A percentile compares a stretch with the other conserved stretches of the same genome.
Conservation (phyloP, 2,113 vertebrate genomes). For the Steatornis caripensis region DNA sequence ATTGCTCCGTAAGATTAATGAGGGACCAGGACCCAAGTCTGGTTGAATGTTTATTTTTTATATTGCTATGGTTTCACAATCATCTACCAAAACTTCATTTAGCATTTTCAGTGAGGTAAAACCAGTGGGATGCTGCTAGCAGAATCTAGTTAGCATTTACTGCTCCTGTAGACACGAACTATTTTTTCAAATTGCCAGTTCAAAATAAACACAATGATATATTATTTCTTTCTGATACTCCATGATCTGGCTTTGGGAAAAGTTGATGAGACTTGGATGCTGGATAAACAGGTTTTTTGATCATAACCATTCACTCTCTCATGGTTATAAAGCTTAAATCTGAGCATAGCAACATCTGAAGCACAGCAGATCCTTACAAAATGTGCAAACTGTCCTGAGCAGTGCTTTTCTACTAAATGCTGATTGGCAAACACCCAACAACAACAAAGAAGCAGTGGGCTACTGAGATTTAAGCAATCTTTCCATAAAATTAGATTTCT, state of each 20-base stretch:
- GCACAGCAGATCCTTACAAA: neutral
- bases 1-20: neutral
- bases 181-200: neutral
- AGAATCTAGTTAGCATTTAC: neutral
- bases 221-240: neutral
- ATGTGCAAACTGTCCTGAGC: neutral
- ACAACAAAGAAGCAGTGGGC: neutral
- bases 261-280: neutral
- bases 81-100: neutral
- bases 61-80: neutral
- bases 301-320: neutral
- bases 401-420: neutral
- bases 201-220: neutral
- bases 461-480: neutral
- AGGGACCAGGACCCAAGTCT: neutral
- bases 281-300: neutral
- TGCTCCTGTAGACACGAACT: neutral
- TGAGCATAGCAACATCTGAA: neutral
- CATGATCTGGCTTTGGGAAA: neutral
- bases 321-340: neutral
- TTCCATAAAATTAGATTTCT: neutral
- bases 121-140: neutral
- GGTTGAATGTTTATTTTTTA: neutral
- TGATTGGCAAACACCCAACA: neutral
- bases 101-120: neutral